A percentile compares a stretch with the other conserved stretches of the same genome.
Conservation (phyloP, 1,140 invertebrate genomes). For the Cydia splendana region DNA sequence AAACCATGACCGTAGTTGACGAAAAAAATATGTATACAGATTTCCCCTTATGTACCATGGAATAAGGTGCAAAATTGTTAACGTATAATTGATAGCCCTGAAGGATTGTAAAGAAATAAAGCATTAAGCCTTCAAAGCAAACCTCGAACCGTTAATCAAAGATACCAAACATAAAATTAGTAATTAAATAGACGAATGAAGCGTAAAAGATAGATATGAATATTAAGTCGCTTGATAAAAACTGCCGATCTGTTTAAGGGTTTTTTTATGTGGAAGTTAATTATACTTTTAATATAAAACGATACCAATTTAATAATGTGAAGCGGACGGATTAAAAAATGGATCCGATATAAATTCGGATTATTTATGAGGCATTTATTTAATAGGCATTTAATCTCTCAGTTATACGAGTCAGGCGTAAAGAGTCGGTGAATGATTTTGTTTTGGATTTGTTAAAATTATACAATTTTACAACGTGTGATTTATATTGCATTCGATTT, state of each 20-base stretch:
- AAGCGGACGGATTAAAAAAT: conserved; percentile 64
- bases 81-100: not conserved
- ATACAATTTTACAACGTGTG: not conserved
- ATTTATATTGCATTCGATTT: not conserved
- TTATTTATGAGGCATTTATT: conserved; percentile 70
- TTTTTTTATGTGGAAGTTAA: conserved; percentile 67
- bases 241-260: conserved; percentile 54
- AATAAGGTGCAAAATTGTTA: not conserved
- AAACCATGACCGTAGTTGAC: not conserved
- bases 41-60: not conserved
- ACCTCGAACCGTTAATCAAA: conserved; percentile 38
- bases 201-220: conserved; percentile 55
- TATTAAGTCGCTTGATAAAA: conserved; percentile 62
- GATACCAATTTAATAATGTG: conserved; percentile 64
- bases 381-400: conserved; percentile 63
- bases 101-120: conserved; percentile 13
- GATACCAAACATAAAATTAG: conserved; percentile 44
- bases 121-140: not conserved
- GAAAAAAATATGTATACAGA: not conserved
- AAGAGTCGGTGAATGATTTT: conserved; percentile 28
- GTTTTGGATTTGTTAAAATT: conserved; percentile 24
- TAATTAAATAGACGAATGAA: conserved; percentile 57
- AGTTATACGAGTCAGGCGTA: conserved; percentile 19
- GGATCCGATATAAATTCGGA: conserved; percentile 70
- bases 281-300: conserved; percentile 72